phyloP scores from a whole-genome alignment of 2,888 invertebrate genomes.

The Archips xylosteana region DNA sequence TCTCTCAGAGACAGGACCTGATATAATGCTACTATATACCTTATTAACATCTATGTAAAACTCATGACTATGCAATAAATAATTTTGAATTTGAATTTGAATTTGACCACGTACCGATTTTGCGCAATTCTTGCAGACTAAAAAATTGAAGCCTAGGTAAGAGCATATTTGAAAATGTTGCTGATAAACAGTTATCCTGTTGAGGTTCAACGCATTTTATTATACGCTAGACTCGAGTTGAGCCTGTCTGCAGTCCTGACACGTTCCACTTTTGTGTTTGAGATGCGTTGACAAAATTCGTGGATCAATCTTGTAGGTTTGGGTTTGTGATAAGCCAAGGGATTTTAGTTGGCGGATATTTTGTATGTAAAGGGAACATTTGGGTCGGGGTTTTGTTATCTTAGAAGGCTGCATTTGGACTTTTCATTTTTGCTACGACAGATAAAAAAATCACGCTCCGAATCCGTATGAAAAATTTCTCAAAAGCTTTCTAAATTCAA shows the following conservation, averaged over 20 bases:
- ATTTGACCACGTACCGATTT: too few relatives aligned
- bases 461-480: too few relatives aligned
- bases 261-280: slow-evolving; percentile 35
- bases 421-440: not conserved
- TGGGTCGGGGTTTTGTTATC: slow-evolving; percentile 6
- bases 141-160: not conserved
- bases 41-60: too few relatives aligned
- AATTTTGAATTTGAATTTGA: too few relatives aligned
- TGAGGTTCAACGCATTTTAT: slow-evolving; percentile 6
- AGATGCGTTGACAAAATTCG: slow-evolving; percentile 35
- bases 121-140: not conserved
- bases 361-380: slow-evolving; percentile 26
- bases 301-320: slow-evolving; percentile 33
- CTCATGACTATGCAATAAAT: too few relatives aligned
- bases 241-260: slow-evolving; percentile 17
- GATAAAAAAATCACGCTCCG: too few relatives aligned
- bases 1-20: too few relatives aligned
- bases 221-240: not conserved
- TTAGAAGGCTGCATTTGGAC: not conserved
- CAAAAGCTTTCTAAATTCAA: too few relatives aligned
- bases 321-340: slow-evolving; percentile 31
- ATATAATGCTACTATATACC: too few relatives aligned
- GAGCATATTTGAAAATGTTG: not conserved
- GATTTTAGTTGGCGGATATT: slow-evolving; percentile 26
- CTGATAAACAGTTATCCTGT: slow-evolving; percentile 10